Percentiles rank a stretch among this genome's conserved stretches.
phyloP scores from a whole-genome alignment of 2,888 invertebrate species.

The Encarsia formosa region DNA sequence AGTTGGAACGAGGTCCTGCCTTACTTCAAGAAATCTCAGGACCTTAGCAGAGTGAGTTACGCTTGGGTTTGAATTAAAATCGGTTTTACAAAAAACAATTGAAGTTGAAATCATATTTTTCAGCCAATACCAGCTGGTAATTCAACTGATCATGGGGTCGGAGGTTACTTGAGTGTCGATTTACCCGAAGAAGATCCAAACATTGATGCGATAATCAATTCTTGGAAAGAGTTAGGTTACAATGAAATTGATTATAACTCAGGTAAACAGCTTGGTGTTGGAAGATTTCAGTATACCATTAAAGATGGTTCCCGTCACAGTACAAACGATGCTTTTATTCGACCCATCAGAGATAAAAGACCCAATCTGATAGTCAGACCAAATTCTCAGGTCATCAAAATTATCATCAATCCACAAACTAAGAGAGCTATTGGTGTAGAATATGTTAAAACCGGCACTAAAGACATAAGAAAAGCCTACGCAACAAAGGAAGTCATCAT shows the following conservation, averaged over 20 bases:
- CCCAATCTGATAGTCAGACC: conserved; percentile 47
- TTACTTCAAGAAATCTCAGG: conserved; percentile 15
- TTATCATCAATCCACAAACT: conserved; percentile 53
- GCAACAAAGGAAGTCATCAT: conserved; percentile 77
- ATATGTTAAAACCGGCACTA: conserved; percentile 37
- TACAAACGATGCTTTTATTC: conserved; percentile 61
- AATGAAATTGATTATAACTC: conserved; percentile 58
- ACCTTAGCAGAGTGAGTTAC: background rate
- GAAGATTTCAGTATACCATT: conserved; percentile 47
- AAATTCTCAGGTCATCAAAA: conserved; percentile 52
- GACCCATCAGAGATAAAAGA: conserved; percentile 58
- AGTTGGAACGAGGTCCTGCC: conserved; percentile 7
- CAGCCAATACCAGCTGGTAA: background rate
- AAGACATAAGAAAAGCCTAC: conserved; percentile 38
- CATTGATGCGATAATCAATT: conserved; percentile 55
- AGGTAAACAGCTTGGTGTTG: conserved; percentile 58
- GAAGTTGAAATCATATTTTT: background rate
- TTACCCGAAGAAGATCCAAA: conserved; percentile 59
- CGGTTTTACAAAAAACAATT: background rate
- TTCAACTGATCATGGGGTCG: conserved; percentile 52
- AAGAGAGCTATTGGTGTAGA: conserved; percentile 51
- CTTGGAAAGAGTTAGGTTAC: conserved; percentile 60
- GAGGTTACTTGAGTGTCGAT: conserved; percentile 61
- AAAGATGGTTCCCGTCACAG: conserved; percentile 59
- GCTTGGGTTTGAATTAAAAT: background rate